These are phyloP conservation scores for Micromussa lordhowensis DNA, from an alignment of 92 coral and sea anemone species.

Conservation along the genomic window DNA sequence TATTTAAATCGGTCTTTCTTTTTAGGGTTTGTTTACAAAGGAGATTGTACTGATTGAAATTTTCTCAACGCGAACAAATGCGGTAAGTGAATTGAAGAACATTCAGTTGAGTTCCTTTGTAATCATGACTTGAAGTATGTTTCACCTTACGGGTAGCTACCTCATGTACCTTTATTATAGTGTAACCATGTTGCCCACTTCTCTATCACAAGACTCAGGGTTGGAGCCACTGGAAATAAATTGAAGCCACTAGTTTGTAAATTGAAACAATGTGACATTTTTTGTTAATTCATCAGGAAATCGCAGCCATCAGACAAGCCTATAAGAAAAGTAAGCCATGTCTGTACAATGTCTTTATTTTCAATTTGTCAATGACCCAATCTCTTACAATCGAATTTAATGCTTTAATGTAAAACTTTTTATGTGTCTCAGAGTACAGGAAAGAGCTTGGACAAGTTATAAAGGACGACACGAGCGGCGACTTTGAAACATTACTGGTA, in stretches of 20 bases:
- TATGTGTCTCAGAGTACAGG: constrained; percentile 68
- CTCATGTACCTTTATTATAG: neutral
- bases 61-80: constrained; percentile 78
- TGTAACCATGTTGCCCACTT: neutral
- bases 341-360: neutral
- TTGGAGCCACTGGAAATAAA: neutral
- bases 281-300: constrained; percentile 73
- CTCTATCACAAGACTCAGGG: neutral
- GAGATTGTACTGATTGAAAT: constrained; percentile 83
- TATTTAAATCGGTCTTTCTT: neutral
- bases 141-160: neutral
- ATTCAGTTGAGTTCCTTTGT: neutral
- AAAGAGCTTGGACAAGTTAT: constrained; percentile 78
- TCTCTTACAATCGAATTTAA: too few relatives aligned
- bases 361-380: neutral
- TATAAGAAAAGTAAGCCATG: constrained; percentile 78
- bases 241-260: neutral
- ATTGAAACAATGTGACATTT: neutral
- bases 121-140: neutral
- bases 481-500: constrained; percentile 84
- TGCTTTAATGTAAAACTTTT: neutral
- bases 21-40: constrained; percentile 66
- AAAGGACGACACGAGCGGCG: constrained; percentile 88
- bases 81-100: constrained; percentile 63
- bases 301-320: constrained; percentile 79